Base-by-base conservation (phyloP, 2,888 invertebrate species). In the Eupelmus urozonus region DNA sequence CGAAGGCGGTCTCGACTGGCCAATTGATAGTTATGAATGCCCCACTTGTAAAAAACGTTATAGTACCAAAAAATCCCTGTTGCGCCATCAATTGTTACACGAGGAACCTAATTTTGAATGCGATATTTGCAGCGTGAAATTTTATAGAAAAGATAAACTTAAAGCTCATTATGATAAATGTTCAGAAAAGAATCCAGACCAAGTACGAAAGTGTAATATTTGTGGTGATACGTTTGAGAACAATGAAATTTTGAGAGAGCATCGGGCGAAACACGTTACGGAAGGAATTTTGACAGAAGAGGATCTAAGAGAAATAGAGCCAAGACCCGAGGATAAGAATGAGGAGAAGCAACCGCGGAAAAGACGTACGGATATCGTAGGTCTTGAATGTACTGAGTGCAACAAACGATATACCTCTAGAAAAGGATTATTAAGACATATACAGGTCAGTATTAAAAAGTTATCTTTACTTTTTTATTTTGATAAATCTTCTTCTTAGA, bases 111-210 rank as follows among this genome's bases (percentile, higher is more conserved):
- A 89, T 73, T 90, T 88, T 42, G 89, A 89, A 40, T 90, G 90
- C 55, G 90, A 90, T 69, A 90, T 90, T 27, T 90, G 90, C 57
- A 88, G 86, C 25, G 86, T 88, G 0, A 90, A 90, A 63, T 90
- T 90, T 34, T 89, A 89, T 23, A 85, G 90, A 0, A 90, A 90
- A 51, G 90, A 90, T 70, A 90, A 90, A 62, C 77, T 90, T 0
- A 90, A 90, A 73, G 89, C 88, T 0, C 90, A 90, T 42, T 90
- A 90, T 27, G 90, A 90, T 66, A 90, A 90, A 67, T 90, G 90
- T 57, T 89, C 89, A 1, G 90, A 90, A 25, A 87, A 88, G 27
- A 90, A 90, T 83, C 90, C 90, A 0, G 88, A 90, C 78, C 90
- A 89, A 74, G 90, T 90, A 13, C 83, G 90, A 45, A 89, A 89